phyloP scores from a whole-genome alignment of 1,140 invertebrate species.

The Lasaia peninsularis region DNA sequence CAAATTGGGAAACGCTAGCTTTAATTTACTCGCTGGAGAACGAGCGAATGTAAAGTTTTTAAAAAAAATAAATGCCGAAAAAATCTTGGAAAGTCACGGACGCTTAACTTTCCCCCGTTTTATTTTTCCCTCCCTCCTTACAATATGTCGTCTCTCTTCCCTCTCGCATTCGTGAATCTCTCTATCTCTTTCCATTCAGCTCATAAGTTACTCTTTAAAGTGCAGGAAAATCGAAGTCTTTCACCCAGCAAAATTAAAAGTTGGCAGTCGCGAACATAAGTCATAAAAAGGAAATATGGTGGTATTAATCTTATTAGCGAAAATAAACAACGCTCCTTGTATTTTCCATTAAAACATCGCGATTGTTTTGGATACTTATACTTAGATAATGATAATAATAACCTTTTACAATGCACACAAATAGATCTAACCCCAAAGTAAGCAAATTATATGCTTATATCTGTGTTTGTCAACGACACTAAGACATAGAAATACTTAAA shows the following conservation, averaged over 20 bases:
- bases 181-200: constrained; percentile 56
- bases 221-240: constrained; percentile 70
- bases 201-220: constrained; percentile 75
- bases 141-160: constrained; percentile 42
- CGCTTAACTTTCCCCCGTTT: constrained; percentile 77
- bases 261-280: constrained; percentile 63
- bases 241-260: constrained; percentile 67
- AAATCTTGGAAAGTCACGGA: constrained; percentile 77
- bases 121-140: constrained; percentile 71
- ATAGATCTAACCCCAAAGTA: no score
- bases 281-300: constrained; percentile 69
- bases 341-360: constrained; percentile 25
- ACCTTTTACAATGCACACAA: no score
- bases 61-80: constrained; percentile 75
- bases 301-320: constrained; percentile 43
- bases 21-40: constrained; percentile 52
- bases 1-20: constrained; percentile 53
- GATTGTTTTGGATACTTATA: no score
- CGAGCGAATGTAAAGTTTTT: constrained; percentile 62
- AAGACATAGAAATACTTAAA: no score
- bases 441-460: no score
- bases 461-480: no score
- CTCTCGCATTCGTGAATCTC: constrained; percentile 28
- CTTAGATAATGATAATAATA: no score
- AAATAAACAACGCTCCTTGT: constrained; percentile 24